Conservation (phyloP, 2,113 vertebrate genomes). For the cat (Felis catus) region F.catus_Fca126_mat1.0 CM031412.1:74367001-74367500, state of each 20-base stretch:
- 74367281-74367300: neutral
- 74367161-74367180: neutral
- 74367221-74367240: neutral
- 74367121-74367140: neutral
- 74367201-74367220: neutral
- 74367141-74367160: neutral
- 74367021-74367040: rapidly evolving
- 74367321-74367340: neutral
- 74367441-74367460: neutral
- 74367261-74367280: neutral
- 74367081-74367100: too few species aligned
- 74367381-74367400: neutral
- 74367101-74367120: neutral
- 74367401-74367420: neutral
- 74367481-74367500: rapidly evolving
- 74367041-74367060: too few species aligned
- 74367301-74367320: neutral
- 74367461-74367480: neutral
- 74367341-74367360: neutral
- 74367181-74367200: neutral
- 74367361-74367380: neutral
- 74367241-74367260: neutral
- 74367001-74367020: neutral
- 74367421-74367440: neutral
- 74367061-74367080: neutral